Evolutionary conservation across 92 coral and sea anemone species (phyloP).

Genomic region (Palythoa caribaeorum): DNA sequence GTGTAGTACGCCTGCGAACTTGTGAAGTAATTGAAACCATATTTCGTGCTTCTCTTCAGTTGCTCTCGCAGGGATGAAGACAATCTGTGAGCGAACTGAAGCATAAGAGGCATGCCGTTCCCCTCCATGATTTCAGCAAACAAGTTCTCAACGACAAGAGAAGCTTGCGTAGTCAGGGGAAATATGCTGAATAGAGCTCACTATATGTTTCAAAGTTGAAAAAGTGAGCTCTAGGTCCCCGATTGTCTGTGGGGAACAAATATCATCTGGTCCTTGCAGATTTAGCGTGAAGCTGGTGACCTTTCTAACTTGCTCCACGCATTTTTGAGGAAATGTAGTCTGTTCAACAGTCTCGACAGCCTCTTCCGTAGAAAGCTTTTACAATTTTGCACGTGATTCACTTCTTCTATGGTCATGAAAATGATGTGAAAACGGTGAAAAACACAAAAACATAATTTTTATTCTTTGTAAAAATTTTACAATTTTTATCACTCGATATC

Average conservation of each 20-base stretch:
- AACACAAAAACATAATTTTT: too few relatives aligned
- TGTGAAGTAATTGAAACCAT: conserved; percentile 44
- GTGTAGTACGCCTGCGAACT: conserved; percentile 45
- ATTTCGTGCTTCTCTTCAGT: conserved; percentile 49
- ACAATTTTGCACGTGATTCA: too few relatives aligned
- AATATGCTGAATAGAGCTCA: conserved; percentile 30
- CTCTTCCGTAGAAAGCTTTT: too few relatives aligned
- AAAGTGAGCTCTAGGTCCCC: conserved; percentile 42
- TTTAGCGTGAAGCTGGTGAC: conserved; percentile 30
- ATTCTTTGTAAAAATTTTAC: too few relatives aligned
- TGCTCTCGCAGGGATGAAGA: conserved; percentile 52
- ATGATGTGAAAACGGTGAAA: too few relatives aligned
- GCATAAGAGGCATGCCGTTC: conserved; percentile 45
- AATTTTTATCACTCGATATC: too few relatives aligned
- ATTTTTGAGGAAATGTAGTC: background rate
- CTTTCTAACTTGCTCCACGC: conserved; percentile 8
- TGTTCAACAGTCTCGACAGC: too few relatives aligned
- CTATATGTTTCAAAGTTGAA: conserved; percentile 13
- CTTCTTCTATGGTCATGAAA: too few relatives aligned
- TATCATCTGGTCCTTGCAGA: conserved; percentile 56
- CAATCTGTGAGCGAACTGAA: conserved; percentile 36
- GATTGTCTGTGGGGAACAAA: conserved; percentile 53
- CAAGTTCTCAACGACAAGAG: background rate
- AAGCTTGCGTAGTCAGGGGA: background rate
- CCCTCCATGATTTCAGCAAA: conserved; percentile 46